Evolutionary conservation across 2,797 vertebrate genomes (phyloP).

Genomic region (Distichodus sexfasciatus): DNA sequence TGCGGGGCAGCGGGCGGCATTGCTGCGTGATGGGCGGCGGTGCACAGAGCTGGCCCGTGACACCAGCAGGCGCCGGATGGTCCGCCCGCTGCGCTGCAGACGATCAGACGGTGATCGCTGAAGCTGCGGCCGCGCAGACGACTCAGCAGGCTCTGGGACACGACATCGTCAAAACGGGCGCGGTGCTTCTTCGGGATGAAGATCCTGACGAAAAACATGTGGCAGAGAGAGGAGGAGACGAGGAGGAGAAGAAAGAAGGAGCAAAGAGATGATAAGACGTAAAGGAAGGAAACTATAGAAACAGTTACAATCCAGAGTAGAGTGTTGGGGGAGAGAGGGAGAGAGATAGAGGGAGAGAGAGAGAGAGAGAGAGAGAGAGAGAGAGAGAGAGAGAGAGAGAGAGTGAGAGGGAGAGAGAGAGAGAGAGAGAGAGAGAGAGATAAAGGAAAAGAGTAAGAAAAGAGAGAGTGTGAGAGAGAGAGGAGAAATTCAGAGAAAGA

Average conservation of each 20-base stretch:
- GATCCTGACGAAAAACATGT: conserved; percentile 82
- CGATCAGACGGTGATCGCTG: conserved; percentile 80
- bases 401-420: neutral
- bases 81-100: conserved; percentile 93
- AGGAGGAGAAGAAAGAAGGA: neutral
- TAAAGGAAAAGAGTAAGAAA: neutral
- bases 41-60: conserved; percentile 94
- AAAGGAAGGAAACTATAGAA: conserved; percentile 2
- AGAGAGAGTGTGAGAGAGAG: conserved; percentile 33
- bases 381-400: conserved; percentile 8
- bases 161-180: conserved; percentile 94
- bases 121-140: conserved; percentile 87
- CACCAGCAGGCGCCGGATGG: conserved; percentile 89
- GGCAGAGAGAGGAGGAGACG: neutral
- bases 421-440: conserved; percentile 2
- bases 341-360: conserved; percentile 1
- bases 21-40: conserved; percentile 85
- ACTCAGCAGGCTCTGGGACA: conserved; percentile 92
- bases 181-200: conserved; percentile 99
- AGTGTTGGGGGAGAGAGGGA: too few relatives aligned
- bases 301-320: neutral
- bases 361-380: conserved; percentile 34
- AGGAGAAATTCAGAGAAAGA: neutral
- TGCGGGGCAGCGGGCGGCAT: conserved; percentile 59
- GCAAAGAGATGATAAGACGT: neutral